Evolutionary conservation across 2,888 invertebrate species (phyloP), one percentile per base, ranked within the genome.

Genomic region (Drosophila mercatorum): DNA sequence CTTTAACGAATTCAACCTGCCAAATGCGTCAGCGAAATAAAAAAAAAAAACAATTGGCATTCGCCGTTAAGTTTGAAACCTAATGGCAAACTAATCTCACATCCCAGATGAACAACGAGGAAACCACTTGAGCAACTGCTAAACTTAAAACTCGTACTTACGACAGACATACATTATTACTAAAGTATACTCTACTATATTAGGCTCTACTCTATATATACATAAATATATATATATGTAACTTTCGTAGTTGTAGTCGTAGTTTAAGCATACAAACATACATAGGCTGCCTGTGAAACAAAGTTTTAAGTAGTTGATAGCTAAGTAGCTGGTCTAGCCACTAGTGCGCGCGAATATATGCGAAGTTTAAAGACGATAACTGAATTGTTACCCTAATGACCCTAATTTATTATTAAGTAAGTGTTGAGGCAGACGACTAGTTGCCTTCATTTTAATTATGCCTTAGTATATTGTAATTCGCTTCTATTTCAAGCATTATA

Each of bases 231-330:
- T 17, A 43, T 22, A 22, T 22, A 7, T 8, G 28, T 46, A 51
- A 49, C 28, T 66, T 49, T 61, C 34, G 41, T 65, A 72, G 64
- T 68, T 34, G 41, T 65, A 72, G 64, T 68, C 44, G 52, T 70
- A 69, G 56, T 44, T 53, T 44, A 55, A 55, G 51, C 66, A 65
- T 64, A 55, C 34, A 38, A 62, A 55, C 67, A 46, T 63, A 73
- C 67, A 59, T 63, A 73, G 78, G 76, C 81, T 81, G 83, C 81
- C 80, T 71, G 60, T 74, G 65, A 83, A 81, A 81, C 77, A 61
- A 77, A 83, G 77, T 81, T 81, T 83, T 83, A 71, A 69, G 41
- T 77, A 74, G 77, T 65, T 66, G 17, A 36, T 80, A 82, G 63
- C 51, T 69, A 68, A 55, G 53, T 69, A 70, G 69, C 55, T 59